Evolutionary conservation across 2,888 invertebrate species (phyloP), one percentile per base, ranked within the genome.

Genomic region (Ectemnius cavifrons): DNA sequence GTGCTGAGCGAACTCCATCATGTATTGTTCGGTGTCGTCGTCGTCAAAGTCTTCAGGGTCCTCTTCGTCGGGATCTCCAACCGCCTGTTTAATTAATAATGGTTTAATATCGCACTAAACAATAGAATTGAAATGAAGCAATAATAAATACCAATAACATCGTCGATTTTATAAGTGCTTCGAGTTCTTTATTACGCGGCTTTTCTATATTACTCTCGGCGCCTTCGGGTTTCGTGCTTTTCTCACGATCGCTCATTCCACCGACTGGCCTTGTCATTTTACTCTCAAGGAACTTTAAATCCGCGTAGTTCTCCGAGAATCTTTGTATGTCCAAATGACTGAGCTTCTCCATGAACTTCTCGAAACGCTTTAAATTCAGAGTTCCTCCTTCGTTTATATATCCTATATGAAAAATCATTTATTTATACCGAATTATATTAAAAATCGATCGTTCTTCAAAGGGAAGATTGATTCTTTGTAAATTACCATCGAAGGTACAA

Each of bases 341-440:
- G 28, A 97, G 91, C 67, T 94, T 94, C 78, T 94, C 93, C 94
- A 97, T 94, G 88, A 97, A 99, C 82, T 93, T 94, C 89, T 98
- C 96, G 91, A 99, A 97, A 70, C 98, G 93, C 56, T 90, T 91
- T 76, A 99, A 92, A 89, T 98, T 96, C 67, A 99, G 91, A 60
- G 93, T 93, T 3, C 99, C 99, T 4, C 93, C 92, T 91, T 98
- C 98, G 91, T 99, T 99, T 77, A 99, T 95, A 88, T 99, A 99
- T 2, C 98, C 97, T 97, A 79, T 63, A 89, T 58, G 6, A 28
- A 63, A 65, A 49, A 37, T 46, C 20, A 59, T 20, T 1, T 13
- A n/a, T n/a, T n/a, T n/a, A n/a, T n/a, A n/a, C n/a, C n/a, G n/a
- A n/a, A n/a, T n/a, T n/a, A n/a, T n/a, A n/a, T n/a, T n/a, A n/a